phyloP scores from a whole-genome alignment of 2,113 vertebrate genomes.

The Leptodactylus fuscus region DNA sequence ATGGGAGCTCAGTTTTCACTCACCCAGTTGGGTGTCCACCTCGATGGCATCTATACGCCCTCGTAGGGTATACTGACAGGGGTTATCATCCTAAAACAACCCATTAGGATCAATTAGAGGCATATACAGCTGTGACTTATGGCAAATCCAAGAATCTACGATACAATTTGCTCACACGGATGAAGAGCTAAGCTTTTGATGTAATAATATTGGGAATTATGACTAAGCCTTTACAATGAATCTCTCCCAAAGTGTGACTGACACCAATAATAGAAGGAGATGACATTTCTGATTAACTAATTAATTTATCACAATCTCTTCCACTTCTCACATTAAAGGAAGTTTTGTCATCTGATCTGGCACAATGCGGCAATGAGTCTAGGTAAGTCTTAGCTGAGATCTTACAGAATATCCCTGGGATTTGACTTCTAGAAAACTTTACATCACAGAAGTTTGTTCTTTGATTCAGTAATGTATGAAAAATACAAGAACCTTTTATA shows the following conservation, averaged over 20 bases:
- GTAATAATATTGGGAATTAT: not conserved
- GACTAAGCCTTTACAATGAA: not conserved
- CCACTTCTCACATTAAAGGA: not conserved
- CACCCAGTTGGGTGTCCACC: too few relatives aligned
- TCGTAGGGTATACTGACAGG: too few relatives aligned
- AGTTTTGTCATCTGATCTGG: not conserved
- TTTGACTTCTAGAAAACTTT: not conserved
- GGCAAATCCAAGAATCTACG: too few relatives aligned
- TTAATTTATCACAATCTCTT: constrained; percentile 5
- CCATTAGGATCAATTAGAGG: too few relatives aligned
- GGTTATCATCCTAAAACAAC: too few relatives aligned
- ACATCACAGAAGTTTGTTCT: not conserved
- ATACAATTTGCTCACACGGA: not conserved
- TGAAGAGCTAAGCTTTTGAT: not conserved
- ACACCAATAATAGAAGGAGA: not conserved
- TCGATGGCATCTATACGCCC: too few relatives aligned
- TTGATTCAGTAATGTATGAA: not conserved
- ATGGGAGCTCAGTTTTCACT: too few relatives aligned
- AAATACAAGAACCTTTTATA: not conserved
- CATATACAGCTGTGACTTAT: too few relatives aligned
- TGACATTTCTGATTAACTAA: not conserved
- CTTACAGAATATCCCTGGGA: not conserved
- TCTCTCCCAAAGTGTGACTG: too few relatives aligned
- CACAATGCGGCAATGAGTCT: not conserved
- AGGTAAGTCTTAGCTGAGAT: not conserved